Evolutionary conservation across 2,113 vertebrate species (phyloP).

Genomic region (Crotalus horridus): DNA sequence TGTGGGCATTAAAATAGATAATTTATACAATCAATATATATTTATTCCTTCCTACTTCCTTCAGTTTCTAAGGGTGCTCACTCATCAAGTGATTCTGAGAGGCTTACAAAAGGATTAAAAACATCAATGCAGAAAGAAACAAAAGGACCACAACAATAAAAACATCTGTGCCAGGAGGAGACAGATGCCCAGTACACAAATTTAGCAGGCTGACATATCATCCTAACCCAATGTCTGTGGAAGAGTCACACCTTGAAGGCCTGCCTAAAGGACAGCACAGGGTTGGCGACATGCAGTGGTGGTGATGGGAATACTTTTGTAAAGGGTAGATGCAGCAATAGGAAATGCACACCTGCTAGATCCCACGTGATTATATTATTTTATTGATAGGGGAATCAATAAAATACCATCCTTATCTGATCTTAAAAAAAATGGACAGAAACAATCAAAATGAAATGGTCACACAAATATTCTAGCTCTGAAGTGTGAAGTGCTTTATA

Average conservation of each 20-base stretch:
- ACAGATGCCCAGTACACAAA: background rate
- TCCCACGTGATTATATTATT: background rate
- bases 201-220: background rate
- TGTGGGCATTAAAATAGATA: background rate
- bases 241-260: background rate
- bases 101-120: background rate
- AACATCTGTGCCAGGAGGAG: background rate
- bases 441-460: background rate
- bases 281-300: background rate
- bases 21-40: background rate
- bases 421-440: background rate
- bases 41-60: background rate
- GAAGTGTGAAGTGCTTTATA: background rate
- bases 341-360: background rate
- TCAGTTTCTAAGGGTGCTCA: background rate
- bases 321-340: background rate
- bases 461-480: background rate
- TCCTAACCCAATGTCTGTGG: background rate
- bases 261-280: background rate
- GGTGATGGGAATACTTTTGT: background rate
- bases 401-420: background rate
- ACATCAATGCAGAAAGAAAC: background rate
- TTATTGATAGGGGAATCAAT: background rate
- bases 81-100: background rate
- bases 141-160: background rate